phyloP scores from a whole-genome alignment of 1,140 invertebrate species.

The Ganaspis sp. region DNA sequence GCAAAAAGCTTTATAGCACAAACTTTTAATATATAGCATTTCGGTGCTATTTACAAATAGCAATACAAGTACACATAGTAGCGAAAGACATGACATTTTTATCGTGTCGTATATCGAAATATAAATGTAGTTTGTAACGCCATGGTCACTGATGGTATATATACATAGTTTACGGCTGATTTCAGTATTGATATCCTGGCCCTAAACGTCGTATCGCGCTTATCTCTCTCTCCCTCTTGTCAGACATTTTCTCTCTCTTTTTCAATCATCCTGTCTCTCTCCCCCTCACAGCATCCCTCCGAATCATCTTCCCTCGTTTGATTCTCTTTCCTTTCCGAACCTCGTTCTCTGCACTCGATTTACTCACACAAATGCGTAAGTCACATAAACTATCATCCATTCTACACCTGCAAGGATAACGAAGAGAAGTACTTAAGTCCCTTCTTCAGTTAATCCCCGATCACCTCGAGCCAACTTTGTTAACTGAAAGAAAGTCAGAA shows the following conservation, averaged over 20 bases:
- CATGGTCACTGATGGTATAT: conserved; percentile 40
- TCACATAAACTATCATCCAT: conserved; percentile 23
- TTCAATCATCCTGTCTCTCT: conserved; percentile 33
- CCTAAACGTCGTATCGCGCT: conserved; percentile 53
- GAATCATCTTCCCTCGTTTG: conserved; percentile 36
- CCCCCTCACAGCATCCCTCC: conserved; percentile 35
- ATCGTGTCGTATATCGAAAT: conserved; percentile 69
- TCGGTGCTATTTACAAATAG: not conserved
- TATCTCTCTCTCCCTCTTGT: conserved; percentile 37
- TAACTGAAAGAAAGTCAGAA: conserved; percentile 17
- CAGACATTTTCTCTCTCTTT: not conserved
- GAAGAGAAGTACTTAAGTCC: conserved; percentile 27
- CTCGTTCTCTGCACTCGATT: conserved; percentile 16
- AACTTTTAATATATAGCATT: conserved; percentile 9
- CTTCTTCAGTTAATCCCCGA: conserved; percentile 26
- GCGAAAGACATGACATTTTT: conserved; percentile 64
- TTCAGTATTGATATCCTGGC: conserved; percentile 67
- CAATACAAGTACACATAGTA: conserved; percentile 24
- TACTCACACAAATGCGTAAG: not conserved
- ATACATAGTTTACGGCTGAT: conserved; percentile 64
- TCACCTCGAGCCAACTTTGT: conserved; percentile 29
- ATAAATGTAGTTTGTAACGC: conserved; percentile 61
- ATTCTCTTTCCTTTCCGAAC: conserved; percentile 22
- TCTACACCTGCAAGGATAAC: conserved; percentile 27
- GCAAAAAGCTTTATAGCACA: not conserved